Evolutionary conservation across 2,797 vertebrate genomes (phyloP).

Genomic region (Myioborus miniatus): DNA sequence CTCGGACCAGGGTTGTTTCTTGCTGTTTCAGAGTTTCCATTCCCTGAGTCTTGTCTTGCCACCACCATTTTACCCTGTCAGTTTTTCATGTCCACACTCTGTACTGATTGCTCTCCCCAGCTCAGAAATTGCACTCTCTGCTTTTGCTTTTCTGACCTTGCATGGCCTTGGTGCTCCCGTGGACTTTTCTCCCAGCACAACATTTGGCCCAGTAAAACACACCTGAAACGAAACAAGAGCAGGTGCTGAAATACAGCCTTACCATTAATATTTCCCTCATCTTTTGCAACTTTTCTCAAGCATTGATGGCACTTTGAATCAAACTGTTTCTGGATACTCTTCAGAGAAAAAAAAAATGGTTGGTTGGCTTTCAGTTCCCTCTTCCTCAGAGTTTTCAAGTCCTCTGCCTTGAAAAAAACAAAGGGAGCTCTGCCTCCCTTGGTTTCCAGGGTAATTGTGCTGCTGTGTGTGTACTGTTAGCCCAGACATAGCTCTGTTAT

Average conservation of each 20-base stretch:
- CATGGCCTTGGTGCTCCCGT: background rate
- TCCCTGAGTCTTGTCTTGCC: background rate
- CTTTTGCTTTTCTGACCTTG: background rate
- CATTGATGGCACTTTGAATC: background rate
- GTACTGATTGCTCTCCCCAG: background rate
- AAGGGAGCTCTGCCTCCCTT: background rate
- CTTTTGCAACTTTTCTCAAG: background rate
- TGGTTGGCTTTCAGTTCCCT: background rate
- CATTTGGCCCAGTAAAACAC: background rate
- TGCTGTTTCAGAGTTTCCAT: background rate
- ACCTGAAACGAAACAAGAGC: background rate
- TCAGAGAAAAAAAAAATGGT: background rate
- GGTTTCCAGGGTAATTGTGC: background rate
- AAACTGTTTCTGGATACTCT: background rate
- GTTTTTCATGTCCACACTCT: background rate
- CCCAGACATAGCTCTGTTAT: background rate
- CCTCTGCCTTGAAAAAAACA: background rate
- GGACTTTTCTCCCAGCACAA: background rate
- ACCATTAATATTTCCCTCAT: background rate
- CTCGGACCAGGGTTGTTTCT: background rate
- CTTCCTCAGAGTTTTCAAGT: background rate
- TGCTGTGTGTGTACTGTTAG: background rate
- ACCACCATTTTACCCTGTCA: background rate
- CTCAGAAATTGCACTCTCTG: background rate
- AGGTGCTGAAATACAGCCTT: background rate